Evolutionary conservation across 2,113 vertebrate genomes (phyloP).

Genomic region (Micromys minutus): DNA sequence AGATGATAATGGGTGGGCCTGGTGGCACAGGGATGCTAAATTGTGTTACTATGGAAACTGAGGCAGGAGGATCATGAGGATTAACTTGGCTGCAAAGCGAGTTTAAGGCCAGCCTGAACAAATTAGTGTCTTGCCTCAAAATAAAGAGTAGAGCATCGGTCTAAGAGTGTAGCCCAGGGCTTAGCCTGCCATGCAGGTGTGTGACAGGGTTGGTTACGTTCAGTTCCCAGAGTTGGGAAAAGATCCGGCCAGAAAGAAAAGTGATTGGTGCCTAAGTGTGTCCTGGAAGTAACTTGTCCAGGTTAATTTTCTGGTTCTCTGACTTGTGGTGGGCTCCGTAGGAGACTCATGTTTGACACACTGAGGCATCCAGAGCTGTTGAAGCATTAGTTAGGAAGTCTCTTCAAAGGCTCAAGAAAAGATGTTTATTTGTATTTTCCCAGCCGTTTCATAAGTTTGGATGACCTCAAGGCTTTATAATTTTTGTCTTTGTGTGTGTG

Average conservation of each 20-base stretch:
- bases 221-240: not conserved
- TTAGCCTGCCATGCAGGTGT: not conserved
- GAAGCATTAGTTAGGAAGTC: not conserved
- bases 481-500: not conserved
- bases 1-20: not conserved
- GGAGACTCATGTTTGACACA: not conserved
- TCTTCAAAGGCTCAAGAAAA: not conserved
- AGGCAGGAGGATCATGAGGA: not conserved
- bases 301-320: not conserved
- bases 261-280: no score
- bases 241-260: not conserved
- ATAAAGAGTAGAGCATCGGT: not conserved
- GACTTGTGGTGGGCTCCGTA: fast-evolving
- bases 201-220: not conserved
- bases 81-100: not conserved
- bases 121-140: not conserved
- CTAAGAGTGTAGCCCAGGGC: not conserved
- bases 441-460: not conserved
- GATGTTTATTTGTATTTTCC: not conserved
- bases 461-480: not conserved
- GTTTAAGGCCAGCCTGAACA: not conserved
- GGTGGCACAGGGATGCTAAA: not conserved
- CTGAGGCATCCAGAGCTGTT: not conserved
- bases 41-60: not conserved
- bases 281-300: fast-evolving